Evolutionary conservation across 2,113 vertebrate genomes (phyloP).

Genomic region (Opisthocomus hoazin): DNA sequence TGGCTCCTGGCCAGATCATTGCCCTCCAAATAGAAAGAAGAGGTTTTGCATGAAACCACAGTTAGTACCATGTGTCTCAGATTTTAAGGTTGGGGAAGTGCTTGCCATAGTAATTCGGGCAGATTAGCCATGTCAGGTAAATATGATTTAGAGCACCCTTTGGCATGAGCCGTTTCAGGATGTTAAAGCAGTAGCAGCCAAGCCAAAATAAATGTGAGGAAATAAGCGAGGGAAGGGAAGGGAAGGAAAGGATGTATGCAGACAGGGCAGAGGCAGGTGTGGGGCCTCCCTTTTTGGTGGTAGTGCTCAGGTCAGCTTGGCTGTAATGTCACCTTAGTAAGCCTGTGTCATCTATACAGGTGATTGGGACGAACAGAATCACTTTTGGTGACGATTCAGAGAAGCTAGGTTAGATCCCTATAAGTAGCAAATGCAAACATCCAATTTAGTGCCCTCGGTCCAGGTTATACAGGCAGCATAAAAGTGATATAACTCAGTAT

Average conservation of each 20-base stretch:
- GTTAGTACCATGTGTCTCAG: background rate
- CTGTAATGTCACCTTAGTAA: background rate
- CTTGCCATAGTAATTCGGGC: background rate
- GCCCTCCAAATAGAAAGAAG: background rate
- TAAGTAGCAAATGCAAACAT: background rate
- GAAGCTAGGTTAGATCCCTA: background rate
- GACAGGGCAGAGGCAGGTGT: background rate
- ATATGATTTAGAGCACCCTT: background rate
- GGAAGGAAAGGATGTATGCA: background rate
- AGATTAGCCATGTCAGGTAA: background rate
- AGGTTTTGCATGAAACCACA: background rate
- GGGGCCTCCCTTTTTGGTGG: background rate
- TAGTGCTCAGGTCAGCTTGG: background rate
- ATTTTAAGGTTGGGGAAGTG: background rate
- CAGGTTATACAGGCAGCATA: background rate
- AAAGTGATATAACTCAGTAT: background rate
- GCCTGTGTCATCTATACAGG: background rate
- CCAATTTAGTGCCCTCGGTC: background rate
- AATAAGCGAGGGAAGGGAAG: background rate
- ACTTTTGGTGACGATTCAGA: background rate
- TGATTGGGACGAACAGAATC: background rate
- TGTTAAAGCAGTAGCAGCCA: background rate
- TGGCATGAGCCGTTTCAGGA: background rate
- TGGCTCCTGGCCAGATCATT: background rate
- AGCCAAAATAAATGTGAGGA: background rate